Conservation (phyloP, 2,797 vertebrate genomes). For the Momotus momota region DNA sequence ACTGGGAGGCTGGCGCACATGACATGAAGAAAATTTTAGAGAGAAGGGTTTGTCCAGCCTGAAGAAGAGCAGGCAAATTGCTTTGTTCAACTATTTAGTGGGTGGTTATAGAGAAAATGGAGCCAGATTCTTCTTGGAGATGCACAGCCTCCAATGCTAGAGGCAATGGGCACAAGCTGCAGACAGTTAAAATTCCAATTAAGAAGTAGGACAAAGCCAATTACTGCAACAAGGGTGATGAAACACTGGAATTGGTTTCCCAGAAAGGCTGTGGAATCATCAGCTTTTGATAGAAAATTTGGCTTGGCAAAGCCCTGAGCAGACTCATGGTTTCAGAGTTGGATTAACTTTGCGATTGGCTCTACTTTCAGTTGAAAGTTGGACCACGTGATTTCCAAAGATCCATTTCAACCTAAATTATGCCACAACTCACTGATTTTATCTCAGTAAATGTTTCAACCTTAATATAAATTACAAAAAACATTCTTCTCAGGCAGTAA, state of each 20-base stretch:
- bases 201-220: background rate
- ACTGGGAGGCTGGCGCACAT: rapidly evolving
- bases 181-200: background rate
- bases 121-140: background rate
- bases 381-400: background rate
- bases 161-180: background rate
- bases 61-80: background rate
- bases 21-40: background rate
- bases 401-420: background rate
- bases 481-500: background rate
- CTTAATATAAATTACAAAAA: background rate
- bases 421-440: background rate
- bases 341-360: rapidly evolving
- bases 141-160: background rate
- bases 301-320: background rate
- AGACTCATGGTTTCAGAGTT: background rate
- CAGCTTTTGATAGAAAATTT: background rate
- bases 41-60: background rate
- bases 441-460: background rate
- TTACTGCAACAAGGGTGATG: background rate
- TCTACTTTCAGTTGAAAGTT: background rate
- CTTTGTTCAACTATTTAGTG: background rate
- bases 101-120: background rate
- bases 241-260: background rate
- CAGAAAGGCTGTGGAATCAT: background rate